phyloP scores from a whole-genome alignment of 2,797 vertebrate species.

The Perodicticus potto region DNA sequence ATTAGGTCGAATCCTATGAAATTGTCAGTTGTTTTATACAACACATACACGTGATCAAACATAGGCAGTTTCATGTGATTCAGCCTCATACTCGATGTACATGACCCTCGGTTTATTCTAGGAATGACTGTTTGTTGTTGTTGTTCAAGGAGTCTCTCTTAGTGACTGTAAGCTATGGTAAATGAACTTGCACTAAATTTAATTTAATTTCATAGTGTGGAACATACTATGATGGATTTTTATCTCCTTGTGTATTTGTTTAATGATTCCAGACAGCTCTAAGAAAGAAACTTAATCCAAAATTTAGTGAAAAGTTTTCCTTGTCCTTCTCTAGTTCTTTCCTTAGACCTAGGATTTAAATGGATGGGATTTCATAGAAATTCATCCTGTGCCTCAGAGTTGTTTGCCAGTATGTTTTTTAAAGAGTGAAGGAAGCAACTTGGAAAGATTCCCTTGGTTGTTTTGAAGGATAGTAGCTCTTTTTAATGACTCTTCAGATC shows the following conservation, averaged over 20 bases:
- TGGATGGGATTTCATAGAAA: background rate
- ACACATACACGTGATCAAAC: background rate
- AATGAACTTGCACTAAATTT: background rate
- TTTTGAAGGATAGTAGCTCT: background rate
- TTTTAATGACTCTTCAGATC: background rate
- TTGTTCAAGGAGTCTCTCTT: background rate
- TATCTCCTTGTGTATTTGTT: background rate
- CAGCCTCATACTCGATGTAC: background rate
- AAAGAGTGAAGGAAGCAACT: background rate
- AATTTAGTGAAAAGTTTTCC: background rate
- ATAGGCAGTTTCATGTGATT: background rate
- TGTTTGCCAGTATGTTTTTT: constrained; percentile 29
- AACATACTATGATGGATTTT: constrained; percentile 9
- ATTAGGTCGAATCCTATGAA: background rate
- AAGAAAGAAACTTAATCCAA: constrained; percentile 11
- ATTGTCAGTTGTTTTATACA: constrained; percentile 30
- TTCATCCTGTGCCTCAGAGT: background rate
- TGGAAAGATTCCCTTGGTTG: background rate
- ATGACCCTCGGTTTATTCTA: background rate
- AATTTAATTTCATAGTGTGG: constrained; percentile 37
- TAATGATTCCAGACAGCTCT: background rate
- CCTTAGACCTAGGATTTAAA: background rate
- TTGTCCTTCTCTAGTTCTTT: background rate
- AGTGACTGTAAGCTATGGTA: background rate
- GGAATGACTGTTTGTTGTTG: background rate